These are phyloP conservation scores for Charanyca ferruginea DNA, from an alignment of 2,888 invertebrate species.

Conservation along the genomic window DNA sequence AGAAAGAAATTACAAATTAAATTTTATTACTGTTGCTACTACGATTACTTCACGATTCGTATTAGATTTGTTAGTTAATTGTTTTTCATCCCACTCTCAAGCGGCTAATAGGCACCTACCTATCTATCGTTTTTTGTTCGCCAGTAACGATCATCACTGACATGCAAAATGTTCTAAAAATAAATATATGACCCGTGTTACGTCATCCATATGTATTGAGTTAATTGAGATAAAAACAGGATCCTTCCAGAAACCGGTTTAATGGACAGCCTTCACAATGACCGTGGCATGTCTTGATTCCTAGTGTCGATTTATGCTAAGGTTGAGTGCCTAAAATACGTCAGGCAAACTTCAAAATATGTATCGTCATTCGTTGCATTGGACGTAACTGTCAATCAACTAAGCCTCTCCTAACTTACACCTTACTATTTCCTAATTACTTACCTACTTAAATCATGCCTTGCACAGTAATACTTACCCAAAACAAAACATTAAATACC, in stretches of 20 bases:
- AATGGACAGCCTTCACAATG: background rate
- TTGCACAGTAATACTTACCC: background rate
- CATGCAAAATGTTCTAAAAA: slow-evolving; percentile 5
- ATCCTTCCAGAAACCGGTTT: background rate
- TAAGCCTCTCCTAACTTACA: background rate
- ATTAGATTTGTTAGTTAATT: slow-evolving; percentile 4
- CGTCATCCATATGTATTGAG: slow-evolving; percentile 13
- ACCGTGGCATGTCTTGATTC: background rate
- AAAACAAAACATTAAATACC: background rate
- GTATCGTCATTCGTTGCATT: too few species aligned
- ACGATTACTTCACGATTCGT: slow-evolving; percentile 17
- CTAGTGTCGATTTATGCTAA: too few species aligned
- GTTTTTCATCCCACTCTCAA: slow-evolving; percentile 27
- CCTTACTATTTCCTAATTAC: too few species aligned
- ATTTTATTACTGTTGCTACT: slow-evolving; percentile 3
- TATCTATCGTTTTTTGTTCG: slow-evolving; percentile 22
- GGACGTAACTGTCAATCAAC: background rate
- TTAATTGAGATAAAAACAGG: background rate
- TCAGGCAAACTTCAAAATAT: too few species aligned
- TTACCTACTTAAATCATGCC: background rate
- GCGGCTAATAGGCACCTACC: background rate
- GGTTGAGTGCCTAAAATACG: too few species aligned
- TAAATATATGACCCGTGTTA: background rate
- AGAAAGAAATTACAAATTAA: too few species aligned
- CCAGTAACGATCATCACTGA: slow-evolving; percentile 12